Evolutionary conservation across 2,797 vertebrate species (phyloP).

Genomic region (Streptopelia turtur): DNA sequence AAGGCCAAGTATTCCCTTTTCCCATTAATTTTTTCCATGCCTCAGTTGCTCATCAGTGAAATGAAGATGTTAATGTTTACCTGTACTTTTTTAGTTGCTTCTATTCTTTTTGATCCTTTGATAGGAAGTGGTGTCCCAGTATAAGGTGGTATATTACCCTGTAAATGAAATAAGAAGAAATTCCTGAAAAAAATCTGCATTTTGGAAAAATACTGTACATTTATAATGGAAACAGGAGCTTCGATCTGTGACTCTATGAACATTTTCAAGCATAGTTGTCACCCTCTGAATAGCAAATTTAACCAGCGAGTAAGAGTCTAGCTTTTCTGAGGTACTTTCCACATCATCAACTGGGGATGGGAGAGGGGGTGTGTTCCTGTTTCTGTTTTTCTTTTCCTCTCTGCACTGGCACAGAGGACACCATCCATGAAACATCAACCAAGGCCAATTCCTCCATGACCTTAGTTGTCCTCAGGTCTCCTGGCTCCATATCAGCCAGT

Average conservation of each 20-base stretch:
- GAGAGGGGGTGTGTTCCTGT: background rate
- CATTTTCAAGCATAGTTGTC: background rate
- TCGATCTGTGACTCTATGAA: background rate
- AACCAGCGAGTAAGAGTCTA: background rate
- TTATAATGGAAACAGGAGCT: background rate
- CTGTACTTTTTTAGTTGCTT: background rate
- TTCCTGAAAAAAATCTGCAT: background rate
- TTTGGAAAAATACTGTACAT: background rate
- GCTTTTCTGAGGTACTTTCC: background rate
- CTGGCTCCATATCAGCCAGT: rapidly evolving
- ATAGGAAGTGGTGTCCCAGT: background rate
- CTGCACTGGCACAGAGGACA: background rate
- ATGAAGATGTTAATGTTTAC: background rate
- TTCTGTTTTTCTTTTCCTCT: background rate
- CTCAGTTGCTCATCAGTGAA: background rate
- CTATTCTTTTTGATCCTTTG: background rate
- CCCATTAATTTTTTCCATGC: background rate
- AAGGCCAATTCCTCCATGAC: background rate
- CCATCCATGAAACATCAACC: background rate
- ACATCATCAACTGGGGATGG: background rate
- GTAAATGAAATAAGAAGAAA: background rate
- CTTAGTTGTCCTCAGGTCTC: background rate
- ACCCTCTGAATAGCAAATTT: background rate
- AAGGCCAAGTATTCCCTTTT: background rate
- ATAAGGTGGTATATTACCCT: background rate